phyloP scores from a whole-genome alignment of 2,797 vertebrate species.

The Pangasius djambal region DNA sequence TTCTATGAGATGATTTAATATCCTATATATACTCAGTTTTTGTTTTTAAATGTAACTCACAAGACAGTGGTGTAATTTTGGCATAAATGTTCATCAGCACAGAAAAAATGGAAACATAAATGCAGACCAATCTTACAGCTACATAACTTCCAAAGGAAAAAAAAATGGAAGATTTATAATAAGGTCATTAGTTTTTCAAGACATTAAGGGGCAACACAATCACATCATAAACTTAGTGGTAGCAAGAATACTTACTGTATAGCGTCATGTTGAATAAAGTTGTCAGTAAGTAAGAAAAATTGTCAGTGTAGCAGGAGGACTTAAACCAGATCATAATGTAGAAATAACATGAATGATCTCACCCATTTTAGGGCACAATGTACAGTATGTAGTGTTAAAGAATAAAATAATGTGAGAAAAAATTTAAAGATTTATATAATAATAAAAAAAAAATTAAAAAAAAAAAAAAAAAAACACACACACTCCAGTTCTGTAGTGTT shows the following conservation, averaged over 20 bases:
- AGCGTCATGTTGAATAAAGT: not conserved
- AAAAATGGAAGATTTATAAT: not conserved
- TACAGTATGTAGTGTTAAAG: constrained; percentile 22
- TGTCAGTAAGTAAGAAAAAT: constrained; percentile 10
- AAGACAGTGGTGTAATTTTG: constrained; percentile 46
- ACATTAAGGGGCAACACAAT: constrained; percentile 14
- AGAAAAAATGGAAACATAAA: constrained; percentile 30
- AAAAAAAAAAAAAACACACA: not conserved
- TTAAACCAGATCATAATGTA: not conserved
- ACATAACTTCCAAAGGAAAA: constrained; percentile 25
- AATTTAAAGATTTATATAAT: not conserved
- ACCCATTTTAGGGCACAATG: constrained; percentile 7
- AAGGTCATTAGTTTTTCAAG: constrained; percentile 40
- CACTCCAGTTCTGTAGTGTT: constrained; percentile 23
- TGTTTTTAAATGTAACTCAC: constrained; percentile 30
- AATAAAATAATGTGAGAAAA: not conserved
- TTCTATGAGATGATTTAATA: constrained; percentile 11
- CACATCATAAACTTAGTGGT: constrained; percentile 23
- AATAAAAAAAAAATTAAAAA: not conserved
- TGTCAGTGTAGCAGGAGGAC: constrained; percentile 3
- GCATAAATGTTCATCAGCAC: constrained; percentile 41
- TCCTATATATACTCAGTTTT: constrained; percentile 12
- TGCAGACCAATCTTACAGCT: constrained; percentile 44
- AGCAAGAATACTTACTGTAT: constrained; percentile 29
- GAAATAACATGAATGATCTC: constrained; percentile 8